Evolutionary conservation across 2,113 vertebrate species (phyloP).

Genomic region (Otolemur garnettii): DNA sequence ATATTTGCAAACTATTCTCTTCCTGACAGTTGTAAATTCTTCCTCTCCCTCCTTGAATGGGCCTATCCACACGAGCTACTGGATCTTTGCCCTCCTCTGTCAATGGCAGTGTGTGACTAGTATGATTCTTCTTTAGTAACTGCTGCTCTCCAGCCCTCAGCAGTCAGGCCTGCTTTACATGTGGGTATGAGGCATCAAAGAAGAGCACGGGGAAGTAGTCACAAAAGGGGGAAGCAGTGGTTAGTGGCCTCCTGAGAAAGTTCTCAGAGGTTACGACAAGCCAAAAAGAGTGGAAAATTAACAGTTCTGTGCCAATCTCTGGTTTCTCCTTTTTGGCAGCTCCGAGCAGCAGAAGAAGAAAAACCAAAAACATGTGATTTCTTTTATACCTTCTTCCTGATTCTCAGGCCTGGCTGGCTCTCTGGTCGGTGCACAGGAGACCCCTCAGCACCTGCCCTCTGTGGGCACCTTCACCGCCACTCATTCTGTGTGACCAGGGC

Average conservation of each 20-base stretch:
- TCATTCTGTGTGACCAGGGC: not conserved
- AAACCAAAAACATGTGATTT: not conserved
- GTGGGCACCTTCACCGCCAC: not conserved
- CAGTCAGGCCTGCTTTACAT: constrained; percentile 47
- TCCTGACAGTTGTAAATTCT: not conserved
- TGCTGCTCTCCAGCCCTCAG: not conserved
- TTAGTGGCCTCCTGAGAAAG: constrained; percentile 55
- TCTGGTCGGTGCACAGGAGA: not conserved
- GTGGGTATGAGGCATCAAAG: not conserved
- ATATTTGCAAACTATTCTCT: not conserved
- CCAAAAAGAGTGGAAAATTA: constrained; percentile 16
- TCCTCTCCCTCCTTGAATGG: not conserved
- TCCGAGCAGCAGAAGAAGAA: not conserved
- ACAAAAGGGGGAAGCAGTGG: constrained; percentile 62
- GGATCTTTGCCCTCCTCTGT: not conserved
- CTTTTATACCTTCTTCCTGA: not conserved
- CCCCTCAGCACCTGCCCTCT: not conserved
- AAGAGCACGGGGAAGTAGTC: not conserved
- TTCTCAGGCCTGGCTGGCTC: not conserved
- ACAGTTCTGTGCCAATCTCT: not conserved
- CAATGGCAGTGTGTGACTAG: not conserved
- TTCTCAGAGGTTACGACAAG: constrained; percentile 8
- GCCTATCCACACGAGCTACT: not conserved
- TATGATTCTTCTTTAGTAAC: not conserved
- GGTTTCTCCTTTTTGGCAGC: not conserved